A percentile compares a stretch with the other conserved stretches of the same genome.
Evolutionary conservation across 2,113 vertebrate species (phyloP).

Genomic region (Chaetodon auriga): DNA sequence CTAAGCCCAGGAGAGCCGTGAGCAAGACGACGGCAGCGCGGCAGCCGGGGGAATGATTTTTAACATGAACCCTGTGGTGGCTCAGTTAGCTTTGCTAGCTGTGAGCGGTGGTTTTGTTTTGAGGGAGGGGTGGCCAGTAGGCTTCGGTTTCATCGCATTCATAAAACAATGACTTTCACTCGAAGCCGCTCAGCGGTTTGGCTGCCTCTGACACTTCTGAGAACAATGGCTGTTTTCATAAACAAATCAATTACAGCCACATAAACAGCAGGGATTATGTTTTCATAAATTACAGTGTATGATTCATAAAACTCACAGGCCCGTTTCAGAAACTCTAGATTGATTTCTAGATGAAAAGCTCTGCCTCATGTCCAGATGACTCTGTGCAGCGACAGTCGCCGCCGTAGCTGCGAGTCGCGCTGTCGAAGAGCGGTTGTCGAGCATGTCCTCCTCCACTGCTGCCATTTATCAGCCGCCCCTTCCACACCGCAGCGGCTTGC

Average conservation of each 20-base stretch:
- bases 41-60: not conserved
- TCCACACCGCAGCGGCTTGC: slow-evolving; percentile 16
- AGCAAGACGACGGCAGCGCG: not conserved
- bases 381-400: slow-evolving; percentile 20
- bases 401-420: not conserved
- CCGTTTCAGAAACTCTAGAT: slow-evolving; percentile 7
- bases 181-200: slow-evolving; percentile 66
- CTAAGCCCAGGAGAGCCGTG: slow-evolving; percentile 10
- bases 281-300: slow-evolving; percentile 56
- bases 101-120: slow-evolving; percentile 43
- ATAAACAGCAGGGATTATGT: slow-evolving; percentile 58
- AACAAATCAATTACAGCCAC: slow-evolving; percentile 74
- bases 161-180: slow-evolving; percentile 75
- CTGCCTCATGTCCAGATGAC: slow-evolving; percentile 24
- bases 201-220: slow-evolving; percentile 59
- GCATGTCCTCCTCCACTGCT: slow-evolving; percentile 26
- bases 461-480: slow-evolving; percentile 54
- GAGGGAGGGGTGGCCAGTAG: slow-evolving; percentile 43
- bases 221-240: slow-evolving; percentile 80
- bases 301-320: slow-evolving; percentile 44
- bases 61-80: not conserved
- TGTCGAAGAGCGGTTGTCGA: not conserved
- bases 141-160: slow-evolving; percentile 51
- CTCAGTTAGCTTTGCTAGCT: slow-evolving; percentile 22
- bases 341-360: slow-evolving; percentile 16